phyloP scores from a whole-genome alignment of 2,113 vertebrate species.

The Calyptomena viridis region DNA sequence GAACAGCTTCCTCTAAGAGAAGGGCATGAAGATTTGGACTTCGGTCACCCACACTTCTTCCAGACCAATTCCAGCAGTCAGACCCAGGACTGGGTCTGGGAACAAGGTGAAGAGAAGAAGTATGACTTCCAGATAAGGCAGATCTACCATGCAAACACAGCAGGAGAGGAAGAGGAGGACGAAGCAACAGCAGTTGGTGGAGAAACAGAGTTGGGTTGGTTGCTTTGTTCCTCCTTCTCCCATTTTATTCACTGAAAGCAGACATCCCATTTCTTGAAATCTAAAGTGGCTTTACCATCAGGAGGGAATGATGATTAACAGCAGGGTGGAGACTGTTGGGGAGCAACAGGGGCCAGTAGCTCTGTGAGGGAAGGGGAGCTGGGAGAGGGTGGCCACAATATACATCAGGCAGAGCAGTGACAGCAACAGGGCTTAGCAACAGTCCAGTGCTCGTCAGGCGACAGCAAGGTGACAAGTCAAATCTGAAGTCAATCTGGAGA shows the following conservation, averaged over 20 bases:
- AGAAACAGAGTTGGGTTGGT: conserved; percentile 61
- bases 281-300: neutral
- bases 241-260: neutral
- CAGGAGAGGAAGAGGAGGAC: conserved; percentile 17
- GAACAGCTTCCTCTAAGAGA: conserved; percentile 23
- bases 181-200: neutral
- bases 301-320: neutral
- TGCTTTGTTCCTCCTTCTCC: neutral
- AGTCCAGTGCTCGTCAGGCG: neutral
- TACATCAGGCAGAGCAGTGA: neutral
- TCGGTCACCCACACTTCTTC: neutral
- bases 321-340: neutral
- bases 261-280: neutral
- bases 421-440: neutral
- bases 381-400: neutral
- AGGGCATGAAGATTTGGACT: conserved; percentile 16
- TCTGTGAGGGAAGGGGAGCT: neutral
- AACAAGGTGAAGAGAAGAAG: conserved; percentile 39
- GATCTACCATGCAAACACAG: conserved; percentile 18
- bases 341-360: neutral
- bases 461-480: neutral
- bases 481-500: neutral
- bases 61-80: conserved; percentile 40
- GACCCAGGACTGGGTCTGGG: conserved; percentile 25
- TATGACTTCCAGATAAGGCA: conserved; percentile 38